phyloP scores from a whole-genome alignment of 2,888 invertebrate genomes.

The Sepiola atlantica region DNA sequence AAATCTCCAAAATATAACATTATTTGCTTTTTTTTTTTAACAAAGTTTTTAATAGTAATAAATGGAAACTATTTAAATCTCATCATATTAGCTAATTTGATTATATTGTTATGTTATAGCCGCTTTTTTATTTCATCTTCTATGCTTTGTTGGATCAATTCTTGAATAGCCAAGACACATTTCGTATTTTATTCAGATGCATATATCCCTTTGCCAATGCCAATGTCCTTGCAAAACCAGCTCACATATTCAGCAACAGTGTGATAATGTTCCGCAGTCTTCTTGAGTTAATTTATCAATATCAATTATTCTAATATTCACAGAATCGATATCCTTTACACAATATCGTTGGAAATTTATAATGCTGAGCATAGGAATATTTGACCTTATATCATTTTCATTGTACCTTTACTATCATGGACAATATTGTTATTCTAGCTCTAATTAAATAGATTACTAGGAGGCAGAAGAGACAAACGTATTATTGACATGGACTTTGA shows the following conservation, averaged over 20 bases:
- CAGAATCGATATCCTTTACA: background rate
- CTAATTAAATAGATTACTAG: no score
- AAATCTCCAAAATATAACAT: no score
- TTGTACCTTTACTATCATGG: background rate
- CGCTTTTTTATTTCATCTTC: no score
- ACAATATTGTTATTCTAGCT: no score
- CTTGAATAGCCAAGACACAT: background rate
- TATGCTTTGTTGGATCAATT: background rate
- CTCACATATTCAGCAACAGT: background rate
- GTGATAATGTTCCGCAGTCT: background rate
- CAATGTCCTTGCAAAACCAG: background rate
- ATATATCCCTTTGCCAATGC: background rate
- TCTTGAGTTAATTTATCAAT: background rate
- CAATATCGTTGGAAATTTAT: background rate
- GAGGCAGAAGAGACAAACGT: no score
- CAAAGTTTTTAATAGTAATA: no score
- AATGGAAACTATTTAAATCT: no score
- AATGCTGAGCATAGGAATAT: background rate
- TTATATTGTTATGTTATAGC: no score
- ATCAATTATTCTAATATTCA: background rate
- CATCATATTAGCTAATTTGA: no score
- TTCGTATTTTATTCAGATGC: background rate
- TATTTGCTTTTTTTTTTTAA: no score
- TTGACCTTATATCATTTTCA: slow-evolving; percentile 4
- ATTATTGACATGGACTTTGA: no score